A percentile compares a stretch with the other conserved stretches of the same genome.
phyloP scores from a whole-genome alignment of 2,888 invertebrate species.

The Mimachlamys varia region DNA sequence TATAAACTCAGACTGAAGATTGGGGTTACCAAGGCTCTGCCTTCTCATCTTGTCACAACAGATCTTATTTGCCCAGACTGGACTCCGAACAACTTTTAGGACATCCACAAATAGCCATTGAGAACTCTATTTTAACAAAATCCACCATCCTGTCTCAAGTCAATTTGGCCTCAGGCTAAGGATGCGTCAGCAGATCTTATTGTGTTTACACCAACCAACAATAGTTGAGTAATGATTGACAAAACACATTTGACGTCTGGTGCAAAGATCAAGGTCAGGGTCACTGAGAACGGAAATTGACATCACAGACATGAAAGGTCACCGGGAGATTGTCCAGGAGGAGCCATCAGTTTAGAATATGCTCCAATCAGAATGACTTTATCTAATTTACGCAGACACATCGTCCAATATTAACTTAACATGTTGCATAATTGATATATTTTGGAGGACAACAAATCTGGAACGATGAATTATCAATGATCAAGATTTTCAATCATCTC shows the following conservation, averaged over 20 bases:
- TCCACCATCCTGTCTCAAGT: not conserved
- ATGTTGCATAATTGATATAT: slow-evolving; percentile 4
- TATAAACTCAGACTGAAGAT: no score
- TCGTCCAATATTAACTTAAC: not conserved
- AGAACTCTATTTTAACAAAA: not conserved
- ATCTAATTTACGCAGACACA: not conserved
- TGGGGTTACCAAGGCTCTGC: no score
- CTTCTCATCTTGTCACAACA: not conserved
- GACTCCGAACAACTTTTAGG: not conserved
- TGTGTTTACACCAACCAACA: not conserved
- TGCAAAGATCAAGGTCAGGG: slow-evolving; percentile 31
- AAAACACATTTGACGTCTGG: slow-evolving; percentile 34
- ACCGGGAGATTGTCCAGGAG: not conserved
- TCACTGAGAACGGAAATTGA: not conserved
- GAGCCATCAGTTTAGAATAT: not conserved
- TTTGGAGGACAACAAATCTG: not conserved
- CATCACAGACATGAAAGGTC: not conserved
- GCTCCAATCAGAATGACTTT: not conserved
- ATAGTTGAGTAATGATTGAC: not conserved
- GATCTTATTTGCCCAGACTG: not conserved
- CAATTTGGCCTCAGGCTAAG: not conserved
- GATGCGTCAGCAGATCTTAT: not conserved
- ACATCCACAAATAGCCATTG: not conserved
- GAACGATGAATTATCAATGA: not conserved
- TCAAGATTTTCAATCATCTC: not conserved